These are phyloP conservation scores for Dicentrarchus labrax DNA, from an alignment of 2,113 vertebrate genomes.

Conservation along the genomic window DNA sequence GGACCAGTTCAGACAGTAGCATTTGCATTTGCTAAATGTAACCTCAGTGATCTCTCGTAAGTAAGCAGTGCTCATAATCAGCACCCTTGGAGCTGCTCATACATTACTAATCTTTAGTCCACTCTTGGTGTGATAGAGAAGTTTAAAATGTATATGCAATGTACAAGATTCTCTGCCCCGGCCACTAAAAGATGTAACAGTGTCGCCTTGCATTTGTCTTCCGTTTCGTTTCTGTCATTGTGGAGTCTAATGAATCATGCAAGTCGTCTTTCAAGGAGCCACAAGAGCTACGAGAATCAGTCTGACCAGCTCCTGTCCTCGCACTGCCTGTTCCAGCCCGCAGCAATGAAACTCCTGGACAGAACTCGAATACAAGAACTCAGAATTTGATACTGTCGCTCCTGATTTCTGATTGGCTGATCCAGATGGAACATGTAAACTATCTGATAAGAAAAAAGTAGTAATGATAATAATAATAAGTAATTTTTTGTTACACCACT, in stretches of 20 bases:
- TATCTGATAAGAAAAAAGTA: background rate
- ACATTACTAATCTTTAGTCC: conserved; percentile 4
- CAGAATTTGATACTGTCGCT: background rate
- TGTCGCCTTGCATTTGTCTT: conserved; percentile 38
- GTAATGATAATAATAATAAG: background rate
- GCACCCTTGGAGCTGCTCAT: conserved; percentile 7
- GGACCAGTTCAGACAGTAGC: too few species aligned
- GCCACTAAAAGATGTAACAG: conserved; percentile 13
- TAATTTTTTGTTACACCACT: background rate
- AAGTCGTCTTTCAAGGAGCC: conserved; percentile 26
- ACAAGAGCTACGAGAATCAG: background rate
- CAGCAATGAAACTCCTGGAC: background rate
- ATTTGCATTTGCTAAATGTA: background rate
- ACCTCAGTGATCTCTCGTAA: background rate
- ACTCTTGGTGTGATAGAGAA: background rate
- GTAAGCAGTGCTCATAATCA: conserved; percentile 16
- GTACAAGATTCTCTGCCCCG: background rate
- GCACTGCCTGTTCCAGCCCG: background rate
- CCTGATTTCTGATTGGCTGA: too few species aligned
- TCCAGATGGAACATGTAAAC: background rate
- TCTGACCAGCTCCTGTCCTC: background rate
- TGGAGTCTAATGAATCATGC: conserved; percentile 44
- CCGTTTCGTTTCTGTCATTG: conserved; percentile 24
- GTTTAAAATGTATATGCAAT: background rate
- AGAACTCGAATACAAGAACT: background rate